Percentiles rank a stretch among this genome's conserved stretches.
phyloP scores from a whole-genome alignment of 2,797 vertebrate species.

The Rhodeus uyekii region DNA sequence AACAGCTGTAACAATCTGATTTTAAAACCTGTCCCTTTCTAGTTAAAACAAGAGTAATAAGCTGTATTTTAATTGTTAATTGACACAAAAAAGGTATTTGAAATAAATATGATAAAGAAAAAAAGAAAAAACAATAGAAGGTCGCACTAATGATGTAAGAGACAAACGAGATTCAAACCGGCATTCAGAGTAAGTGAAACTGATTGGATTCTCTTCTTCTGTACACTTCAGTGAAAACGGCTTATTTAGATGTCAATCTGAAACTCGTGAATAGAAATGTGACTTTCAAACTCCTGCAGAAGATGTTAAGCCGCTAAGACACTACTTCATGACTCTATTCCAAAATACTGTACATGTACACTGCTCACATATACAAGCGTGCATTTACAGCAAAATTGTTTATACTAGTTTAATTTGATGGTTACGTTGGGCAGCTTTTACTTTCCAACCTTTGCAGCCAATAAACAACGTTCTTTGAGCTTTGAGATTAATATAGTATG shows the following conservation, averaged over 20 bases:
- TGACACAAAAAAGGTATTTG: not conserved
- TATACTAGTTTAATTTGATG: constrained; percentile 49
- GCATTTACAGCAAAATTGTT: constrained; percentile 44
- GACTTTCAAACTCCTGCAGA: constrained; percentile 16
- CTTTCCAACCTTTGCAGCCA: constrained; percentile 39
- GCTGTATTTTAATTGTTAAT: not conserved
- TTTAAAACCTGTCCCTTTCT: not conserved
- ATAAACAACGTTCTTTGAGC: constrained; percentile 54
- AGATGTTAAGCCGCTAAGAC: constrained; percentile 28
- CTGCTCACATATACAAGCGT: constrained; percentile 24
- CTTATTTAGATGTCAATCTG: not conserved
- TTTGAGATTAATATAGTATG: constrained; percentile 48
- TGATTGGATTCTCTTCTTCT: constrained; percentile 16
- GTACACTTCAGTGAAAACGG: constrained; percentile 11
- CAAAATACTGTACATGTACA: constrained; percentile 38
- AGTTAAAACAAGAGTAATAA: not conserved
- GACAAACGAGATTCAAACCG: constrained; percentile 16
- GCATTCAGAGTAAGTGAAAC: constrained; percentile 17
- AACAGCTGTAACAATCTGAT: not conserved
- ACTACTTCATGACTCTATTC: constrained; percentile 8
- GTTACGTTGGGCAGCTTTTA: constrained; percentile 34
- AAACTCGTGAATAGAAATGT: not conserved
- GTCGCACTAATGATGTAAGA: constrained; percentile 6
- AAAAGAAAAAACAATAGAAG: constrained; percentile 4
- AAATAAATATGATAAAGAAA: not conserved